Evolutionary conservation across 1,140 invertebrate genomes (phyloP).

Genomic region (Drosophila teissieri): DNA sequence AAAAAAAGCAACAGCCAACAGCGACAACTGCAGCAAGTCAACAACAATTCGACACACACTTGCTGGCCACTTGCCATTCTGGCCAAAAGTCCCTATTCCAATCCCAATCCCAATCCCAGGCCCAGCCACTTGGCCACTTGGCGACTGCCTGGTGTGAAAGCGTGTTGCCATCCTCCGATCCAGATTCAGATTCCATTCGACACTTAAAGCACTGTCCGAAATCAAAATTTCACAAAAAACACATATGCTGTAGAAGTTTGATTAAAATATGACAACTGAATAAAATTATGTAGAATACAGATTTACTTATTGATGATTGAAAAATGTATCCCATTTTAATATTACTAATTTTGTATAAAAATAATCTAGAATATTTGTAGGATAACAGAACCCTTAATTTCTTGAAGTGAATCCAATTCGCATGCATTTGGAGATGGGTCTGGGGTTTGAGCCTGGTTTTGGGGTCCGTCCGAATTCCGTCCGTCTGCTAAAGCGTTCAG

Average conservation of each 20-base stretch:
- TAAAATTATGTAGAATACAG: too few relatives aligned
- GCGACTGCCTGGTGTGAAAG: conserved; percentile 79
- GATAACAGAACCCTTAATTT: neutral
- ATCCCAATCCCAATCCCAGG: too few relatives aligned
- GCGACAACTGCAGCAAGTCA: conserved; percentile 76
- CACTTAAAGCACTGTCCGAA: conserved; percentile 13
- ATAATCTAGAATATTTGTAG: too few relatives aligned
- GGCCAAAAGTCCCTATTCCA: conserved; percentile 5
- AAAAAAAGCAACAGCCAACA: conserved; percentile 22
- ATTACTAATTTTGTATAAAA: too few relatives aligned
- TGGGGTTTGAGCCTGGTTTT: conserved; percentile 5
- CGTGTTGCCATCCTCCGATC: conserved; percentile 54
- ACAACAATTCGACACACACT: conserved; percentile 80
- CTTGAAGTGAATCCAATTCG: conserved; percentile 7
- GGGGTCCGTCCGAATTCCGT: conserved; percentile 36
- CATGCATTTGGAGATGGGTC: conserved; percentile 15
- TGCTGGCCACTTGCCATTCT: conserved; percentile 65
- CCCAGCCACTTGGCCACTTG: conserved; percentile 30
- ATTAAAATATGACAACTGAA: neutral
- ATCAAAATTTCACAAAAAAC: too few relatives aligned
- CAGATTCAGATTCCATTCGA: conserved; percentile 28
- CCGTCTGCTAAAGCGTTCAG: conserved; percentile 76
- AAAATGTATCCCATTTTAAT: too few relatives aligned
- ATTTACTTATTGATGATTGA: too few relatives aligned
- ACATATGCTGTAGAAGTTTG: too few relatives aligned